Evolutionary conservation across 2,113 vertebrate species (phyloP).

Genomic region (Crotalus tigris): DNA sequence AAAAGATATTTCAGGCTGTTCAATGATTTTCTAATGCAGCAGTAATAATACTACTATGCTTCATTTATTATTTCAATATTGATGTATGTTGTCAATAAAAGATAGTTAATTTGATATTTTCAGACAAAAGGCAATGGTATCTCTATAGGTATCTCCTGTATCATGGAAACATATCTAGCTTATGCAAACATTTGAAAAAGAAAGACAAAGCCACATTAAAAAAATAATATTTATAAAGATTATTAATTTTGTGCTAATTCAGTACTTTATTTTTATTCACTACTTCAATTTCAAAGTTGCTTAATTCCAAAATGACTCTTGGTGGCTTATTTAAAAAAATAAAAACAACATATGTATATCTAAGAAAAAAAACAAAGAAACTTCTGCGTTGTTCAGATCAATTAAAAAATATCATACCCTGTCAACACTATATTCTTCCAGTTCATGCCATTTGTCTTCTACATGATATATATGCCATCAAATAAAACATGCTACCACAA

Average conservation of each 20-base stretch:
- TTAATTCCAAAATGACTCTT: background rate
- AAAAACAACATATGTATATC: background rate
- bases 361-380: background rate
- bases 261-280: background rate
- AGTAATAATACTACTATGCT: background rate
- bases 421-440: conserved; percentile 3
- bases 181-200: conserved; percentile 37
- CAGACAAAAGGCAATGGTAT: background rate
- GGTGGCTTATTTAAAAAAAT: background rate
- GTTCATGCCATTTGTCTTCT: background rate
- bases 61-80: background rate
- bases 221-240: conserved; percentile 29
- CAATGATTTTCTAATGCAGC: background rate
- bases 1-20: background rate
- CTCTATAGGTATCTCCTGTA: background rate
- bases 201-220: background rate
- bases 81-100: background rate
- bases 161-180: conserved; percentile 5
- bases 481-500: conserved; percentile 38
- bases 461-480: conserved; percentile 25
- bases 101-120: background rate
- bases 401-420: conserved; percentile 12
- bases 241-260: background rate
- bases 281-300: background rate
- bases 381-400: background rate